Evolutionary conservation across 2,113 vertebrate species (phyloP), one percentile per base, ranked within the genome.

Genomic region (Oreochromis aureus): DNA sequence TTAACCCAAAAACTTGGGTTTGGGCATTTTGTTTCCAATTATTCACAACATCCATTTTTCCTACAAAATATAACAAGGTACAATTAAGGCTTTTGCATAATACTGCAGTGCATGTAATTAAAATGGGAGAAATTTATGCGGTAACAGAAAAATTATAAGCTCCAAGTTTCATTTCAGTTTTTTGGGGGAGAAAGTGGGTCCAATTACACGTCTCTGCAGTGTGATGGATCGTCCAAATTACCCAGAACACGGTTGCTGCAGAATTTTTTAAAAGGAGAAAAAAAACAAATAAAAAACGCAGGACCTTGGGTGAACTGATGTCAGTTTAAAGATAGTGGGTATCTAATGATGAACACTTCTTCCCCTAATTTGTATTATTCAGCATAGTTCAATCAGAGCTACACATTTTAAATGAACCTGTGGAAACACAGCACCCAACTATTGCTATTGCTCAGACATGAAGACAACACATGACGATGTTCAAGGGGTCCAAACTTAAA

Each of bases 401-500:
- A 48, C 46, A 63, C 58, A 13, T 39, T 36, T 71, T 76, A 79
- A 81, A 76, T n/a, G 13, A 46, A 63, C 36, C 71, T 51, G 71
- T 76, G 24, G 71, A 76, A 30, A 46, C 36, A 51, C 48, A 51
- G 6, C 87, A 86, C 32, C 86, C 61, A 7, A 81, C 85, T 71
- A 55, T 12, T 51, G n/a, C 90, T 79, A 86, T 81, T 83, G 58
- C 63, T 8, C 89, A 89, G 79, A 87, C 32, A 76, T 86, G 73
- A 85, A 56, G 53, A 94, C 89, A 85, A 92, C 83, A 93, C 91
- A 93, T 54, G 87, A 76, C 46, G 39, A 93, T 89, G 92, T 91
- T 86, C 84, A 59, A 90, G 88, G 61, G 90, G 91, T 92, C 93
- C 90, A 90, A 93, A 94, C 90, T 86, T 82, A 88, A 66, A 88